Conservation (phyloP, 2,113 vertebrate genomes). For the Anolis sagrei region DNA sequence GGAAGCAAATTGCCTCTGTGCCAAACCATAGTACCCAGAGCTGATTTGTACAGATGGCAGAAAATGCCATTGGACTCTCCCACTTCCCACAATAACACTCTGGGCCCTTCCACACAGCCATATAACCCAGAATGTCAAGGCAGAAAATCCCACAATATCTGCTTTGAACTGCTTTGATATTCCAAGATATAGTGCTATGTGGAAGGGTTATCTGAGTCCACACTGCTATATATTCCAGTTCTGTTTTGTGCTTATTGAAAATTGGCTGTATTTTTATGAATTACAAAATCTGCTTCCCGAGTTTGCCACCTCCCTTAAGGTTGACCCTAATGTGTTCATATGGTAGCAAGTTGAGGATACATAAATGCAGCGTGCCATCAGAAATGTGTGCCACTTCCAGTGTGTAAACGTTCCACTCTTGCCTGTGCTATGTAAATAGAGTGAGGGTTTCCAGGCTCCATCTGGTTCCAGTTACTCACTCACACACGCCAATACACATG, state of each 20-base stretch:
- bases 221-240: too few species aligned
- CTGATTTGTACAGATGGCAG: background rate
- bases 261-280: background rate
- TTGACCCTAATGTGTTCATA: background rate
- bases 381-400: slow-evolving; percentile 15
- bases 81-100: too few species aligned
- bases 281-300: background rate
- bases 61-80: too few species aligned
- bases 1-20: background rate
- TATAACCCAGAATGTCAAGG: too few species aligned
- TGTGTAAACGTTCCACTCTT: slow-evolving; percentile 44
- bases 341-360: background rate
- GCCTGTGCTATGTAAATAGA: slow-evolving; percentile 59
- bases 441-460: slow-evolving; percentile 68
- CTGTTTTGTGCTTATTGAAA: too few species aligned
- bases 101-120: too few species aligned
- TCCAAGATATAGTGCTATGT: too few species aligned
- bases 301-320: background rate
- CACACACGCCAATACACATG: slow-evolving; percentile 68
- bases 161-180: too few species aligned
- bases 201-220: too few species aligned
- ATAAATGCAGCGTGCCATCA: background rate
- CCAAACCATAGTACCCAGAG: background rate
- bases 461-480: slow-evolving; percentile 75
- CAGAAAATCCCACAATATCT: too few species aligned